Evolutionary conservation across 35 echinoderm and acorn worm genomes (phyloP), one percentile per base, ranked within the genome.

Genomic region (Amphiura filiformis): DNA sequence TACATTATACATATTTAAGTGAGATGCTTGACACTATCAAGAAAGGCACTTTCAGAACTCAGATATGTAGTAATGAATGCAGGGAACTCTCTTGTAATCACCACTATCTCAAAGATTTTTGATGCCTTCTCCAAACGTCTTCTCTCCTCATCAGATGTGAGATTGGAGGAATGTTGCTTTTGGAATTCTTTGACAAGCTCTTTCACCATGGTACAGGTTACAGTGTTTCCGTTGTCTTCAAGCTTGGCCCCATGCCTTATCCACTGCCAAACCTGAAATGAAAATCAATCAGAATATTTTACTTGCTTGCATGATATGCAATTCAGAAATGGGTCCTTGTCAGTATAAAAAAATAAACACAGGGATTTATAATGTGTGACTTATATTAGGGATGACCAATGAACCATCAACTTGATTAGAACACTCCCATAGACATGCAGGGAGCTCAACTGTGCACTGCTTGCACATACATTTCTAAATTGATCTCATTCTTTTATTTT

Each of bases 41-140:
- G 76, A 39, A 92, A 92, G 37, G 76, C 22, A 78, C 81, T 65
- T 23, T 57, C 79, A n/a, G 65, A 32, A 77, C 75, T 92, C 18
- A 92, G 57, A 37, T 92, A 92, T 22, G 90, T 87, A 37, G 90
- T 92, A 84, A 92, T 87, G 37, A 92, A 92, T 82, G 81, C 84
- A 39, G 90, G 90, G 78, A 92, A 92, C 38, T 81, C 84, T 82
- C 78, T 87, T 32, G 76, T 87, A n/a, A 35, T 82, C 57, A 92
- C 78, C 12, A 92, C 37, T 61, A 82, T 39, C 1, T 56, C 38
- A 84, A 92, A 92, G 38, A 92, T 87, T 28, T 87, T 76, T 23
- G 90, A 39, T 38, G 90, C 41, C 15, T 39, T 79, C 22, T 39
- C 65, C 22, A 92, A 57, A 11, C 23, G 26, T 23, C 34, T 78